Conservation (phyloP, 2,888 invertebrate genomes). For the Drosophila infuscata region DNA sequence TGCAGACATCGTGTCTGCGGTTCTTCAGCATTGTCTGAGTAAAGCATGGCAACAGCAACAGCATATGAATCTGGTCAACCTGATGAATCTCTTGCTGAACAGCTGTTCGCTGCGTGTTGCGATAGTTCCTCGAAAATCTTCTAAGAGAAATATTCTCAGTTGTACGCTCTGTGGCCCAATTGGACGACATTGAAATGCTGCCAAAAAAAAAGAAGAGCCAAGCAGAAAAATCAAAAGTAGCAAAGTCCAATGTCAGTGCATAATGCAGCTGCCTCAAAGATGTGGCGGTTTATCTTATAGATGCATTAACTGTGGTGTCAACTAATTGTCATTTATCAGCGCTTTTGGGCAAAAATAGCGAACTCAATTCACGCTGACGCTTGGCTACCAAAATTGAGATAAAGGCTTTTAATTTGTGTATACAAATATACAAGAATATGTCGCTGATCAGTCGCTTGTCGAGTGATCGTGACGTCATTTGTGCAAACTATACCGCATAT, state of each 20-base stretch:
- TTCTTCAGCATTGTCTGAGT: constrained; percentile 21
- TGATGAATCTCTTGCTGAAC: constrained; percentile 32
- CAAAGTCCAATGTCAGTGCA: constrained; percentile 75
- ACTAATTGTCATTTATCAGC: constrained; percentile 73
- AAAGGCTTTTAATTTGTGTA: constrained; percentile 15
- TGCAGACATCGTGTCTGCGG: constrained; percentile 65
- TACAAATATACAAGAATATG: neutral
- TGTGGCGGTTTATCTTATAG: constrained; percentile 26
- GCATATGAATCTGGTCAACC: constrained; percentile 3
- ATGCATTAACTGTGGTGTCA: constrained; percentile 42
- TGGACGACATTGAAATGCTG: constrained; percentile 68
- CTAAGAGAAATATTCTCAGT: neutral
- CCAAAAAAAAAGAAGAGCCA: constrained; percentile 49
- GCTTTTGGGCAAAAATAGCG: constrained; percentile 52
- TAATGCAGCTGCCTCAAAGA: constrained; percentile 42
- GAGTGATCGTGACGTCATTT: constrained; percentile 79
- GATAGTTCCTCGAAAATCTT: constrained; percentile 1
- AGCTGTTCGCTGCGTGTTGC: constrained; percentile 52
- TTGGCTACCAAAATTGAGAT: constrained; percentile 37
- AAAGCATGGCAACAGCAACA: constrained; percentile 25
- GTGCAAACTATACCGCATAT: constrained; percentile 23
- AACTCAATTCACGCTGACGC: constrained; percentile 17
- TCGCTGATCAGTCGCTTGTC: constrained; percentile 61
- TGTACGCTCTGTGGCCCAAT: constrained; percentile 39
- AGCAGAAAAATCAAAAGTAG: constrained; percentile 20